Evolutionary conservation across 2,888 invertebrate species (phyloP), one percentile per base, ranked within the genome.

Genomic region (Pseudococcus viburni): DNA sequence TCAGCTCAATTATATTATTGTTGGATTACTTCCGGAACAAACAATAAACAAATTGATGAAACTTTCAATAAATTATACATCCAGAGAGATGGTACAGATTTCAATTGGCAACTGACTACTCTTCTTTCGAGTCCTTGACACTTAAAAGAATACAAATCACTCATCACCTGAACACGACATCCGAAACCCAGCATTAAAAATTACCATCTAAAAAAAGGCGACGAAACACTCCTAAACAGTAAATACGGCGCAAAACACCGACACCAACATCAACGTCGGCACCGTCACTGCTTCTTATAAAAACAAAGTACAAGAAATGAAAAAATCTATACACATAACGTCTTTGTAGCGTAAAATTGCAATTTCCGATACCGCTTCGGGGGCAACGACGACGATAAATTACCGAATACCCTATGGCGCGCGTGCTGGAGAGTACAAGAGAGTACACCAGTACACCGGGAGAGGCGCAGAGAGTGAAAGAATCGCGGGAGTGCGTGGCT

Each of bases 371-470:
- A 73, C 73, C 17, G 73, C 68, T 68, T 68, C 73, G 33, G 33
- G 42, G 73, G 73, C 73, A 73, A 73, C 80, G 80, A 83, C 80
- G 80, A 83, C 80, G 80, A 83, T 83, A 46, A 83, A 83, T 83
- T 83, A 83, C 42, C 42, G 46, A 83, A 83, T 83, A 83, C 80
- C 80, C 80, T 83, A 46, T 83, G 80, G 80, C 80, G 80, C 80
- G 80, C 80, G 80, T 83, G 80, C 80, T 83, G 46, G 80, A 42
- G 80, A 46, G 19, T 22, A n/a, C 64, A 64, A 22, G n/a, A 12
- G 15, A 59, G 59, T 15, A 59, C 12, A 80, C 12, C 12, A 42
- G 42, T n/a, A 80, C n/a, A 5, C 48, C 8, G 9, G 48, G 48
- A 51, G 48, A 55, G n/a, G n/a, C 4, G 12, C n/a, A 59, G 59